These are phyloP conservation scores for Argyra leucocephala DNA, from an alignment of 2,888 invertebrate species.

Conservation along the genomic window DNA sequence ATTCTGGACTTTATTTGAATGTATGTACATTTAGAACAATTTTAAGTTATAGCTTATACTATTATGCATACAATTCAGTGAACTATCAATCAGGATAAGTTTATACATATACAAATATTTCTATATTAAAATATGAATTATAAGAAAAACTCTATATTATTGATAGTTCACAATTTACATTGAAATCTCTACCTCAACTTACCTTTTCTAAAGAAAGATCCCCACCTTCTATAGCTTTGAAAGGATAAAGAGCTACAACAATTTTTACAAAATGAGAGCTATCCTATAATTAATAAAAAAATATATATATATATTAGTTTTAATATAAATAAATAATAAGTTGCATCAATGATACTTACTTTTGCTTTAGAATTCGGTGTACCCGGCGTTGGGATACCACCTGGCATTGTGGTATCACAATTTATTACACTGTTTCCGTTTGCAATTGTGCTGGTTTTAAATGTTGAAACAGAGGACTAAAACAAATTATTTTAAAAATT, in stretches of 20 bases:
- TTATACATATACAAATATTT: too few species aligned
- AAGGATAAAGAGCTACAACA: slow-evolving; percentile 82
- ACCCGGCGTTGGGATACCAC: slow-evolving; percentile 62
- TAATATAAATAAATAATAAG: too few species aligned
- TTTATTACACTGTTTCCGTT: slow-evolving; percentile 42
- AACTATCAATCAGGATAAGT: too few species aligned
- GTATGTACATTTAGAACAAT: too few species aligned
- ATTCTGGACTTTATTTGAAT: too few species aligned
- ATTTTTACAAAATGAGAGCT: slow-evolving; percentile 59
- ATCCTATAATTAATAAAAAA: slow-evolving; percentile 46
- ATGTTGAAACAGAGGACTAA: slow-evolving; percentile 43
- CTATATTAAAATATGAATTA: too few species aligned
- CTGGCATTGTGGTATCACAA: slow-evolving; percentile 53
- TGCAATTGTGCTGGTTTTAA: slow-evolving; percentile 42
- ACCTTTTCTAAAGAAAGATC: slow-evolving; percentile 83
- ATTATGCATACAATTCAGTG: too few species aligned
- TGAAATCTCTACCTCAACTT: slow-evolving; percentile 21
- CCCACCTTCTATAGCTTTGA: slow-evolving; percentile 80
- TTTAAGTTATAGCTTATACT: too few species aligned
- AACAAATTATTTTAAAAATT: slow-evolving; percentile 1
- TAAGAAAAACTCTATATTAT: too few species aligned
- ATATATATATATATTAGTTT: slow-evolving; percentile 11
- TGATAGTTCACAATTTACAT: too few species aligned
- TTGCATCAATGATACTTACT: slow-evolving; percentile 44
- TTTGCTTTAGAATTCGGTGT: slow-evolving; percentile 75